Percentiles rank a stretch among this genome's conserved stretches.
Conservation (phyloP, 2,888 invertebrate genomes). For the Microctonus hyperodae region DNA sequence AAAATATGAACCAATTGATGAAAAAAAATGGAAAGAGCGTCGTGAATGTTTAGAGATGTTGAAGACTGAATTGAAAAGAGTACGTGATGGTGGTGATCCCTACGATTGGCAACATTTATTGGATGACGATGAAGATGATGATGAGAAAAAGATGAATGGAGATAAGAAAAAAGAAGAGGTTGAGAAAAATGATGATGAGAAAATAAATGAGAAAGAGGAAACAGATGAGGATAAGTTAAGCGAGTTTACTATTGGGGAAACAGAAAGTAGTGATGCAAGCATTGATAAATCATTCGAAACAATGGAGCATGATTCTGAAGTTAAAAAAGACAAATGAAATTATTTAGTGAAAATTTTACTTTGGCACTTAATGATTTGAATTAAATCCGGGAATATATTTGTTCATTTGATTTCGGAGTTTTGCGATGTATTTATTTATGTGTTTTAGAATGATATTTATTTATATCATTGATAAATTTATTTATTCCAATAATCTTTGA, state of each 20-base stretch:
- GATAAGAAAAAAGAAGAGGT: constrained; percentile 43
- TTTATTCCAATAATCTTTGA: no score
- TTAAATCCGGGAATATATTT: background rate
- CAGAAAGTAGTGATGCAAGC: background rate
- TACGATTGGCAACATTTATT: constrained; percentile 56
- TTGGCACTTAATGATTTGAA: background rate
- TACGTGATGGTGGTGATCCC: constrained; percentile 54
- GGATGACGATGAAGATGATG: constrained; percentile 60
- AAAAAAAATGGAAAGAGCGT: constrained; percentile 56
- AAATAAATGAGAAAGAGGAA: background rate
- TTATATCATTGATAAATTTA: no score
- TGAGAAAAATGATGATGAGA: constrained; percentile 23
- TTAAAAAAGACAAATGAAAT: background rate
- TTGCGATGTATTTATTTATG: no score
- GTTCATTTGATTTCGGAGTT: background rate
- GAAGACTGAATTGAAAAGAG: constrained; percentile 55
- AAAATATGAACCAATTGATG: constrained; percentile 25
- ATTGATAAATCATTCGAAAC: background rate
- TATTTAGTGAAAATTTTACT: background rate
- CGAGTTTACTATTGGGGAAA: background rate
- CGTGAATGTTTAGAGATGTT: constrained; percentile 58
- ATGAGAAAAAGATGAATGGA: constrained; percentile 62
- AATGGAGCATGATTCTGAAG: background rate
- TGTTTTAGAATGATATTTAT: no score
- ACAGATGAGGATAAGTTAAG: background rate